These are phyloP conservation scores for human DNA, from an alignment of 2,113 vertebrate species.

Conservation along the genomic window GRCh38 chr15:69325501-69326000, in stretches of 20 bases:
- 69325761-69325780: neutral
- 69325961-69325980: neutral
- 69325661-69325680: neutral
- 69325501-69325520: fast-evolving
- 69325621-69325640: neutral
- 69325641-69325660: neutral
- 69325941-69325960: neutral
- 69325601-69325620: neutral
- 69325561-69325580: neutral
- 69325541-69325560: neutral
- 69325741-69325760: neutral
- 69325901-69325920: neutral
- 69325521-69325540: neutral
- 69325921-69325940: neutral
- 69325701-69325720: too few species aligned
- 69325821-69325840: neutral
- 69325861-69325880: neutral
- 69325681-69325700: neutral
- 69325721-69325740: neutral
- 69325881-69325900: neutral
- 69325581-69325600: neutral
- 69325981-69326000: neutral
- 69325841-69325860: neutral
- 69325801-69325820: neutral
- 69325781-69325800: neutral